Conservation (phyloP, 2,797 vertebrate species). For the Typhlichthys subterraneus region DNA sequence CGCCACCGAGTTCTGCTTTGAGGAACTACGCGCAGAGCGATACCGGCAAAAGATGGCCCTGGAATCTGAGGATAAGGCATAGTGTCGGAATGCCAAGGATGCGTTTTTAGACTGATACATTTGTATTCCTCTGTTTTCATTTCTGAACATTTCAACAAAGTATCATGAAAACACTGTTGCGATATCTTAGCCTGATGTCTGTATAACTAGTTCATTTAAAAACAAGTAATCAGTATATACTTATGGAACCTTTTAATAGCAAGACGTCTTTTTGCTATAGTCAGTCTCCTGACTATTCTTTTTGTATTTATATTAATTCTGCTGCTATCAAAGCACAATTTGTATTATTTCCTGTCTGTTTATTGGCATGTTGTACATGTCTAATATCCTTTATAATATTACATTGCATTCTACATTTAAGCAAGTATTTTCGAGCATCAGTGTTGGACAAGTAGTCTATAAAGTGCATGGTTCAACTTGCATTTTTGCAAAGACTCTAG, state of each 20-base stretch:
- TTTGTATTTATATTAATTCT: conserved; percentile 1
- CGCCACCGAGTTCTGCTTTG: conserved; percentile 90
- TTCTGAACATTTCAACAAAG: not conserved
- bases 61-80: conserved; percentile 29
- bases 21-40: conserved; percentile 90
- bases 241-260: conserved; percentile 11
- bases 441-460: not conserved
- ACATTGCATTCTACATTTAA: not conserved
- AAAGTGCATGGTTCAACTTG: too few species aligned
- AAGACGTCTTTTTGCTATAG: conserved; percentile 1
- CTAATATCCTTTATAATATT: conserved; percentile 6
- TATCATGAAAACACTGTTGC: conserved; percentile 28
- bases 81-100: conserved; percentile 13
- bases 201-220: not conserved
- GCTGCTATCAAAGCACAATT: not conserved
- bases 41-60: conserved; percentile 83
- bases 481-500: not conserved
- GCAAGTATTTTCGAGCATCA: conserved; percentile 14
- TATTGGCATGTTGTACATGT: not conserved
- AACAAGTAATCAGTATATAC: not conserved
- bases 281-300: conserved; percentile 1
- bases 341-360: not conserved
- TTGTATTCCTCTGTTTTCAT: not conserved
- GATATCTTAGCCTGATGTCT: conserved; percentile 12
- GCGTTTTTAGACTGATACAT: not conserved